Evolutionary conservation across 2,888 invertebrate genomes (phyloP).

Genomic region (Octonoba sinensis): DNA sequence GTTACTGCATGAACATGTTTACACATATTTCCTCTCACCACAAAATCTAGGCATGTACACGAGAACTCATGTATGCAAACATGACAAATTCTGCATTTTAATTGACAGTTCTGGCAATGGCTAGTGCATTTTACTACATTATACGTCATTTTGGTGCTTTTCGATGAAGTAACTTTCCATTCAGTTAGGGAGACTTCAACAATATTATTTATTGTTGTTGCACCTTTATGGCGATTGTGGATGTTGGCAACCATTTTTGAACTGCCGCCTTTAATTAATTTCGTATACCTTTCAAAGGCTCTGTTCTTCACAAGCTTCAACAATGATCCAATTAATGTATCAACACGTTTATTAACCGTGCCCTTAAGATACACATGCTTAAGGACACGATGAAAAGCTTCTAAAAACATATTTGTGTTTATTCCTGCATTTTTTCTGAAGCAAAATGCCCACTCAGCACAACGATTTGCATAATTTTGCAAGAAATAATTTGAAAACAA

Average conservation of each 20-base stretch:
- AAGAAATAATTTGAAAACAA: conserved; percentile 12
- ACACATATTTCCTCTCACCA: too few species aligned
- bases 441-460: conserved; percentile 41
- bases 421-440: too few species aligned
- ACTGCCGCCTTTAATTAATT: background rate
- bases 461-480: conserved; percentile 10
- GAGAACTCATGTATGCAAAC: too few species aligned
- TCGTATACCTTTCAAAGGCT: too few species aligned
- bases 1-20: background rate
- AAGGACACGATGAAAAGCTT: conserved; percentile 20
- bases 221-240: background rate
- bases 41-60: too few species aligned
- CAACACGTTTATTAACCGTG: conserved; percentile 3
- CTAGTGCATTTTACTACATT: background rate
- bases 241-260: conserved; percentile 1
- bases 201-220: background rate
- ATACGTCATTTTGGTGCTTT: background rate
- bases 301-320: too few species aligned
- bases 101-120: background rate
- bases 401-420: too few species aligned
- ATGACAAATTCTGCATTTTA: background rate
- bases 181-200: background rate
- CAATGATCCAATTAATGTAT: conserved; percentile 2
- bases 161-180: background rate
- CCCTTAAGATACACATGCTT: conserved; percentile 21